Evolutionary conservation across 1,140 invertebrate genomes (phyloP), one percentile per base, ranked within the genome.

Genomic region (Limonius californicus): DNA sequence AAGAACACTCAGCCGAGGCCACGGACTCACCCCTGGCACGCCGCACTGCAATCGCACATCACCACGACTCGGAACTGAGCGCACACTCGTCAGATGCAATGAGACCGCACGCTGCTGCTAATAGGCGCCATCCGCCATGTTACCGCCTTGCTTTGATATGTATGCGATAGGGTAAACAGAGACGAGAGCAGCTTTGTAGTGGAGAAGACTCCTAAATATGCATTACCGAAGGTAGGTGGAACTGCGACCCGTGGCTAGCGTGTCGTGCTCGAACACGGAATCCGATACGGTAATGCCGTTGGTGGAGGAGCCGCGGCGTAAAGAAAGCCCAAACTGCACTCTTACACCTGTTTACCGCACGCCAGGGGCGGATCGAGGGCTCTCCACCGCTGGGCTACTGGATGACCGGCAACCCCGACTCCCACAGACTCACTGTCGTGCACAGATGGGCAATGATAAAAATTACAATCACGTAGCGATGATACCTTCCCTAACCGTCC

Each of bases 71-170:
- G 21, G 23, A 57, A 66, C 61, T 61, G 50, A 59, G 61, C 59
- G 62, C 62, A 57, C 67, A 65, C 64, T 68, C 53, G 57, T 59
- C 58, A 59, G 59, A 65, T 69, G 67, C 68, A 68, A 64, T 66
- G 67, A 58, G 64, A 55, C 61, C 64, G 45, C 57, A 68, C 57
- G 30, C 58, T 63, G 53, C 39, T 50, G 63, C 61, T 68, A 68
- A 68, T 68, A 66, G 63, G 64, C 64, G 64, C 64, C 64, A 64
- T 68, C 64, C 67, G 67, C 67, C 67, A 68, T 68, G 59, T 68
- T 68, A 68, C 63, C 59, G 59, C 57, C 58, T 59, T 64, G 62
- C 62, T 64, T 60, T 60, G 62, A 64, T 58, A 61, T 63, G 61
- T 63, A 63, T 61, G 61, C 57, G 65, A 66, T 61, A 60, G 65